Percentiles rank a stretch among this genome's conserved stretches.
Conservation (phyloP, 1,140 invertebrate genomes). For the Lasioglossum albipes region DNA sequence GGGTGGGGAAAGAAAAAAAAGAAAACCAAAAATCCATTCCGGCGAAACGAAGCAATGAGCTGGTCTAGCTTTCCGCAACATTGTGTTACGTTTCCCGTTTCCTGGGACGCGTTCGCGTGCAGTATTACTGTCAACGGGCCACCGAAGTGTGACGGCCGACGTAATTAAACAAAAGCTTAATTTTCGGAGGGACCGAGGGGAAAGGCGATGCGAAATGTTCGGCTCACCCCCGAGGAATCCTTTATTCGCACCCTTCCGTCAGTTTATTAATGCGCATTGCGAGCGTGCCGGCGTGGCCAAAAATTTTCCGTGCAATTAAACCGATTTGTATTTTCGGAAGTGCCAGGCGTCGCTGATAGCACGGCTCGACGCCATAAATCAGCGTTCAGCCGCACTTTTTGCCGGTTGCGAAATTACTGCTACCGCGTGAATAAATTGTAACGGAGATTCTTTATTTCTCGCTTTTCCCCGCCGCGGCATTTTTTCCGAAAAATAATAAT, state of each 20-base stretch:
- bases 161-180: slow-evolving; percentile 65
- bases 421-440: slow-evolving; percentile 20
- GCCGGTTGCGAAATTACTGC: not conserved
- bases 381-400: not conserved
- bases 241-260: slow-evolving; percentile 58
- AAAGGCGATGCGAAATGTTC: slow-evolving; percentile 48
- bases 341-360: slow-evolving; percentile 26
- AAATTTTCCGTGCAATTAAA: slow-evolving; percentile 66
- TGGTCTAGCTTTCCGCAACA: slow-evolving; percentile 23
- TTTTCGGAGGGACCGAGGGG: slow-evolving; percentile 40
- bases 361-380: slow-evolving; percentile 25
- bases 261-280: slow-evolving; percentile 65
- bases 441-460: slow-evolving; percentile 17
- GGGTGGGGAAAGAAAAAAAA: no score
- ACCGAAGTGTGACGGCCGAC: slow-evolving; percentile 43
- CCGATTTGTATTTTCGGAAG: slow-evolving; percentile 61
- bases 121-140: slow-evolving; percentile 35
- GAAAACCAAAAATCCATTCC: not conserved
- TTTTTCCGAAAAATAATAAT: not conserved
- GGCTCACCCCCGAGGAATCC: slow-evolving; percentile 35
- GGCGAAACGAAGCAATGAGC: slow-evolving; percentile 1
- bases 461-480: not conserved
- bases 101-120: slow-evolving; percentile 5
- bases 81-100: slow-evolving; percentile 47
- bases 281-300: slow-evolving; percentile 52